Conservation (phyloP, 2,113 vertebrate genomes). For the Sylvicapra grimmia region DNA sequence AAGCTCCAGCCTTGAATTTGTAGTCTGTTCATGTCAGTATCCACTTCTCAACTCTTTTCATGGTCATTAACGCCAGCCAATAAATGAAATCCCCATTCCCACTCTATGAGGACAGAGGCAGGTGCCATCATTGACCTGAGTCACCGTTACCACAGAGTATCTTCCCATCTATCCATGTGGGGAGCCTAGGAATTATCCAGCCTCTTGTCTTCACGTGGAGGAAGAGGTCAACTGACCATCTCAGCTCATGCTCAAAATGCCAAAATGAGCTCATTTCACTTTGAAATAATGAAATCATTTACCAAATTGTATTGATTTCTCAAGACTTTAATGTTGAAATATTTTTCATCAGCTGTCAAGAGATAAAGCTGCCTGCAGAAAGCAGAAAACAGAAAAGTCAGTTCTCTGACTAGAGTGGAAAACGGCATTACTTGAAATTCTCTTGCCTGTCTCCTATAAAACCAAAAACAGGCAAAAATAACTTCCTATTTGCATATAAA, state of each 20-base stretch:
- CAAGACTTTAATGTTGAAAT: constrained; percentile 28
- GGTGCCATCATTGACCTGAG: not conserved
- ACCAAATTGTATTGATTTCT: constrained; percentile 27
- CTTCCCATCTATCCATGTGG: not conserved
- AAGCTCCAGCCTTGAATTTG: not conserved
- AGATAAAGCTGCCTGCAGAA: constrained; percentile 60
- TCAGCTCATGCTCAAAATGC: not conserved
- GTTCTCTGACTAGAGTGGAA: constrained; percentile 35
- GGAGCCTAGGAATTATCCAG: not conserved
- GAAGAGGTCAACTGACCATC: not conserved
- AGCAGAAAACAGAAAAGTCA: constrained; percentile 57
- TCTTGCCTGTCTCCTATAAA: constrained; percentile 68
- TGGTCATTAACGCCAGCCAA: not conserved
- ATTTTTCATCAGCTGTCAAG: constrained; percentile 39
- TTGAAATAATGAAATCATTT: constrained; percentile 28
- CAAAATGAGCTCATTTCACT: not conserved
- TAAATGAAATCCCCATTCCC: not conserved
- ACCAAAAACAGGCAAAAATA: constrained; percentile 68
- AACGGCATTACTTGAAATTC: constrained; percentile 66
- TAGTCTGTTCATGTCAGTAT: constrained; percentile 5
- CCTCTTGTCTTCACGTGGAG: not conserved
- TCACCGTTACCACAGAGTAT: not conserved
- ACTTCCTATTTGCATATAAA: constrained; percentile 75
- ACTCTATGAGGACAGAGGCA: not conserved
- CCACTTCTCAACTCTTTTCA: not conserved